These are phyloP conservation scores for Allygus modestus DNA, from an alignment of 2,888 invertebrate species.

Conservation along the genomic window DNA sequence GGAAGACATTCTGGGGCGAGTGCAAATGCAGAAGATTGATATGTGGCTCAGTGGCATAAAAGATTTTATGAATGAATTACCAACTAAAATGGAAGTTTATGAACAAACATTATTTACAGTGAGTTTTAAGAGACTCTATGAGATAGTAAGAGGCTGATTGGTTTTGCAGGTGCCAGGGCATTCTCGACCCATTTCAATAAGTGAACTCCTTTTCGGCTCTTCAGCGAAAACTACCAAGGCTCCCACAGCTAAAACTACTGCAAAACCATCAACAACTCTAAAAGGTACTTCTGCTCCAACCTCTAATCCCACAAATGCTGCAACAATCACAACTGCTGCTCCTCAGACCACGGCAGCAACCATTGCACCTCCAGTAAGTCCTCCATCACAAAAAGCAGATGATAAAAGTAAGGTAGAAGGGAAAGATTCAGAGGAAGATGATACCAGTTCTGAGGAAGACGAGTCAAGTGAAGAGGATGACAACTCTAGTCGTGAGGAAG, in stretches of 20 bases:
- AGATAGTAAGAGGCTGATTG: conserved; percentile 16
- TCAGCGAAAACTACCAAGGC: conserved; percentile 22
- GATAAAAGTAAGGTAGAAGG: background rate
- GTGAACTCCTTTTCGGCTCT: conserved; percentile 8
- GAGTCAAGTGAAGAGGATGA: background rate
- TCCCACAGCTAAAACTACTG: conserved; percentile 11
- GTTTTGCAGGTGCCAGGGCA: conserved; percentile 31
- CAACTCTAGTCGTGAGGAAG: background rate
- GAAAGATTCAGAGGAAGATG: background rate
- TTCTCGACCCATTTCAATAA: conserved; percentile 20
- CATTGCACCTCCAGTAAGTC: background rate
- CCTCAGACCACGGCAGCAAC: background rate
- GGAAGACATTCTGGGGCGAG: background rate
- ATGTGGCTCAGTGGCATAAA: background rate
- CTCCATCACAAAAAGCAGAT: background rate
- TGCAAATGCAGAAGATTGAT: background rate
- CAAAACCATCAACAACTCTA: conserved; percentile 4
- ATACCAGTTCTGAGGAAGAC: background rate
- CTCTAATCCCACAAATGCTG: background rate
- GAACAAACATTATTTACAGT: conserved; percentile 4
- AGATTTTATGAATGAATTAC: background rate
- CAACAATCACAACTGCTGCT: background rate
- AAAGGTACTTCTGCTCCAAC: background rate
- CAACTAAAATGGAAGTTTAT: background rate
- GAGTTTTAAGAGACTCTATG: conserved; percentile 1